Conservation (phyloP, 2,888 invertebrate species). For the Napeogenes sylphis region DNA sequence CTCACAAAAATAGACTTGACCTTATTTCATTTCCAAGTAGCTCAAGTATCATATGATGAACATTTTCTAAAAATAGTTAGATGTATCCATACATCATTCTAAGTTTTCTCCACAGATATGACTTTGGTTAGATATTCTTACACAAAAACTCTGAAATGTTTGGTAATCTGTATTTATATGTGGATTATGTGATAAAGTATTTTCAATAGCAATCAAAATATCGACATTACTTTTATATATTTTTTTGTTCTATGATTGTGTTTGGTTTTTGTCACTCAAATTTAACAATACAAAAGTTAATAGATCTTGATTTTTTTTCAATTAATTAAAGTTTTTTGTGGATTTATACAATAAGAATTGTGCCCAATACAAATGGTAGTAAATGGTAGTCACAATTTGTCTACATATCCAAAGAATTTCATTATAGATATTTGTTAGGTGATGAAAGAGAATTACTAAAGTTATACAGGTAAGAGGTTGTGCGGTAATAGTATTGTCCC, state of each 20-base stretch:
- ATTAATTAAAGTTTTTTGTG: no score
- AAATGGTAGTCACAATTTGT: neutral
- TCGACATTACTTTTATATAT: no score
- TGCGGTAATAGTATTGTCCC: conserved; percentile 30
- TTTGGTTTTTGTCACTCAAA: no score
- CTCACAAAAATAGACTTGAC: conserved; percentile 4
- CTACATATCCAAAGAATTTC: conserved; percentile 16
- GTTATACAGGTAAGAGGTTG: conserved; percentile 29
- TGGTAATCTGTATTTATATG: no score
- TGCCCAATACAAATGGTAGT: no score
- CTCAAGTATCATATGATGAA: neutral
- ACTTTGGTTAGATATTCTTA: neutral
- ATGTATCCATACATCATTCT: neutral
- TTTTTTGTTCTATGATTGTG: no score
- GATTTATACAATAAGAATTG: no score
- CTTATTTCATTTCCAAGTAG: conserved; percentile 3
- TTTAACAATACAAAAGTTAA: no score
- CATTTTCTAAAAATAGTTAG: conserved; percentile 6
- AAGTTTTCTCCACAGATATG: neutral
- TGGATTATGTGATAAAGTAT: no score
- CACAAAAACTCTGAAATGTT: no score
- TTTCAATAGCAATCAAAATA: no score
- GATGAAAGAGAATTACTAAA: conserved; percentile 28
- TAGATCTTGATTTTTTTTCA: no score
- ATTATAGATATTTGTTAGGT: conserved; percentile 26